Percentiles rank a stretch among this genome's conserved stretches.
Evolutionary conservation across 1,140 invertebrate genomes (phyloP).

Genomic region (Sycophila sp.): DNA sequence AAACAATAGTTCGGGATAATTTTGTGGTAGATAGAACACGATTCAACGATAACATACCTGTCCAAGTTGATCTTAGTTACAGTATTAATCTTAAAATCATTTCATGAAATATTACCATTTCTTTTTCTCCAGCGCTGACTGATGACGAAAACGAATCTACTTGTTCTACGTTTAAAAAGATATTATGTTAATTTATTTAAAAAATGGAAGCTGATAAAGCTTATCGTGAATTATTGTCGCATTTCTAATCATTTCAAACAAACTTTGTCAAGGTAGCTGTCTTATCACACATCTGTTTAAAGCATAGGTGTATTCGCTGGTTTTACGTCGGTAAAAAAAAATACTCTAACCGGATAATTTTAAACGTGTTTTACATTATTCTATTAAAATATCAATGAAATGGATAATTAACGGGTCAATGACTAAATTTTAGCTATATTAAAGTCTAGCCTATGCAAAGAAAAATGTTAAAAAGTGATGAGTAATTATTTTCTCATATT

Average conservation of each 20-base stretch:
- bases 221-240: too few relatives aligned
- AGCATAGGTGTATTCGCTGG: slow-evolving; percentile 46
- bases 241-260: too few relatives aligned
- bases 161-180: too few relatives aligned
- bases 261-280: too few relatives aligned
- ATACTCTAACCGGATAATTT: slow-evolving; percentile 52
- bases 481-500: slow-evolving; percentile 42
- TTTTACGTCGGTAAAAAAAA: slow-evolving; percentile 40
- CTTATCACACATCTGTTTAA: slow-evolving; percentile 45
- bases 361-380: slow-evolving; percentile 41
- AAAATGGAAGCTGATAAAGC: too few relatives aligned
- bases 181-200: too few relatives aligned
- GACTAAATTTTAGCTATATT: slow-evolving; percentile 44
- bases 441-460: slow-evolving; percentile 42
- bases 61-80: slow-evolving; percentile 20
- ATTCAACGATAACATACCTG: slow-evolving; percentile 49
- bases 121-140: too few relatives aligned
- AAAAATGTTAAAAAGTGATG: slow-evolving; percentile 39
- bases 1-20: slow-evolving; percentile 8
- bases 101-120: neutral
- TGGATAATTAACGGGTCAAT: slow-evolving; percentile 35
- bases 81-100: neutral
- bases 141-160: too few relatives aligned
- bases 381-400: slow-evolving; percentile 34
- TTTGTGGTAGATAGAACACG: slow-evolving; percentile 55